Evolutionary conservation across 2,888 invertebrate genomes (phyloP).

Genomic region (Lymantria dispar): DNA sequence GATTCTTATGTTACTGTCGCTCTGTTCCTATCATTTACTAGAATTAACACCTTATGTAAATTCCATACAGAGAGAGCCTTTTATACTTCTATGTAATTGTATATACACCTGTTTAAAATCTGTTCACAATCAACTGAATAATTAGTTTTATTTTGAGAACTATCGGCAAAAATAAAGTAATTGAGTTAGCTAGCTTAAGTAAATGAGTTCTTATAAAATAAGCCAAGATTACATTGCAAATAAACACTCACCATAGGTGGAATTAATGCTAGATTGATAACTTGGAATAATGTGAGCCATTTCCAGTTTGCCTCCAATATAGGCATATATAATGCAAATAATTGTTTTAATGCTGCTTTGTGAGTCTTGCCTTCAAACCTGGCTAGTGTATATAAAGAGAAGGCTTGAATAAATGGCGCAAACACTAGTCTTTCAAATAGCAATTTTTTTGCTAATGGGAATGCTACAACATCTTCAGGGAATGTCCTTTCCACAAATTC

Average conservation of each 20-base stretch:
- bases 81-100: too few species aligned
- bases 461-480: constrained; percentile 80
- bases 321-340: constrained; percentile 84
- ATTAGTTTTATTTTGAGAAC: too few species aligned
- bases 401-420: constrained; percentile 87
- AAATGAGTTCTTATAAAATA: too few species aligned
- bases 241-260: constrained; percentile 87
- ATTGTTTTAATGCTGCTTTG: constrained; percentile 83
- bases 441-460: constrained; percentile 83
- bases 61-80: too few species aligned
- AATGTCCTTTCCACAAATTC: constrained; percentile 83
- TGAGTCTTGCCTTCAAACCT: constrained; percentile 90
- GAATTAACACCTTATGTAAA: too few species aligned
- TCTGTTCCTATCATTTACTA: too few species aligned
- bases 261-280: constrained; percentile 88
- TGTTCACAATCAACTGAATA: too few species aligned
- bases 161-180: too few species aligned
- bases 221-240: neutral
- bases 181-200: too few species aligned
- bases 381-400: constrained; percentile 88
- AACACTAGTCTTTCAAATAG: constrained; percentile 88
- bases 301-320: constrained; percentile 89
- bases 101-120: too few species aligned
- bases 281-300: constrained; percentile 88
- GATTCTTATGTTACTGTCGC: too few species aligned